Conservation (phyloP, 2,797 vertebrate species). For the Spheniscus humboldti region DNA sequence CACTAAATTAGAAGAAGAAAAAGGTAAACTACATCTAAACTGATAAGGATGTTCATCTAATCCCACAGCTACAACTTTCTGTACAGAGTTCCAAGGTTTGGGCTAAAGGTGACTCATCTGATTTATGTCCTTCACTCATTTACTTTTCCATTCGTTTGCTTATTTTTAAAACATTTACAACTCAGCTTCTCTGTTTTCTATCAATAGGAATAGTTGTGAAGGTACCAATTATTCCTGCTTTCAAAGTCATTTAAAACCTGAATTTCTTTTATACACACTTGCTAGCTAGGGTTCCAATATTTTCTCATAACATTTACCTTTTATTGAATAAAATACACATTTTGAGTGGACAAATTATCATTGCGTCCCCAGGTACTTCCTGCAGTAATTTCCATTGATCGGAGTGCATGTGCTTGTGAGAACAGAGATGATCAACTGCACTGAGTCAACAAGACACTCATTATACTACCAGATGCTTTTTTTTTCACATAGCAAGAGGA, state of each 20-base stretch:
- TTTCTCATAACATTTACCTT: not conserved
- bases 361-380: not conserved
- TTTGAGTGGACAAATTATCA: not conserved
- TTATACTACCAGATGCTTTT: constrained; percentile 36
- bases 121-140: not conserved
- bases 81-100: not conserved
- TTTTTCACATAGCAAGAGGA: constrained; percentile 3
- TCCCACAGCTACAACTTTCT: not conserved
- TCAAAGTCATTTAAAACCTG: not conserved
- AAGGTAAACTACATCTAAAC: not conserved
- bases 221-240: not conserved
- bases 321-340: not conserved
- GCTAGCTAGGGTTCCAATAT: not conserved
- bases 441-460: constrained; percentile 17
- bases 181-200: not conserved
- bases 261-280: not conserved
- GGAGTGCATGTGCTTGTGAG: not conserved
- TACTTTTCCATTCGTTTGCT: not conserved
- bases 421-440: constrained; percentile 16
- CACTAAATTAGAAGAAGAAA: not conserved
- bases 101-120: not conserved
- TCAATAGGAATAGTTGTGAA: not conserved
- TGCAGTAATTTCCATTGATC: constrained; percentile 15
- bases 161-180: not conserved
- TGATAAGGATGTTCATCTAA: not conserved